phyloP scores from a whole-genome alignment of 1,140 invertebrate genomes.

The Caenorhabditis elegans region WBcel235 BX284602.5:12760501-12761000 shows the following conservation, averaged over 20 bases:
- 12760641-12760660: conserved; percentile 27
- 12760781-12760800: not conserved
- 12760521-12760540: not conserved
- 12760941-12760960: no score
- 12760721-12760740: not conserved
- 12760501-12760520: no score
- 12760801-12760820: no score
- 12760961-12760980: no score
- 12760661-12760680: not conserved
- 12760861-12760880: not conserved
- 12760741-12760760: no score
- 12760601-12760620: not conserved
- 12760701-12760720: not conserved
- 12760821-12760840: no score
- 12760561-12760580: no score
- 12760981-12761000: no score
- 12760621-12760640: not conserved
- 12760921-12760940: no score
- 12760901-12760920: no score
- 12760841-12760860: no score
- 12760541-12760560: not conserved
- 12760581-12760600: not conserved
- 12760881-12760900: no score
- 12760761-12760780: not conserved
- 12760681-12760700: not conserved